A percentile compares a stretch with the other conserved stretches of the same genome.
These are phyloP conservation scores for Manis javanica DNA, from an alignment of 2,797 vertebrate species.

Conservation along the genomic window DNA sequence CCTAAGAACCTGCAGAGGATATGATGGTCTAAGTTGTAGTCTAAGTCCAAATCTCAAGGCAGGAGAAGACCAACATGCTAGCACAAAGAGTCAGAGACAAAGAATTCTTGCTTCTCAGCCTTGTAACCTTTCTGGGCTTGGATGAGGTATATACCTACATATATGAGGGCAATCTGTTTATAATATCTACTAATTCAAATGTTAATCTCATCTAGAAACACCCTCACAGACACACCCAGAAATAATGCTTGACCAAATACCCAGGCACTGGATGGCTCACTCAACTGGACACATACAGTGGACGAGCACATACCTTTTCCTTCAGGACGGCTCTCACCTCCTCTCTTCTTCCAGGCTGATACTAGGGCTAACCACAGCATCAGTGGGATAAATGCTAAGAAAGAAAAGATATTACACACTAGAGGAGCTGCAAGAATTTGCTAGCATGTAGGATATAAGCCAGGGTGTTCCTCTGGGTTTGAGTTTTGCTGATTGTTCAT, in stretches of 20 bases:
- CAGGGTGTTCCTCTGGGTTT: neutral
- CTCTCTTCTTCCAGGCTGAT: neutral
- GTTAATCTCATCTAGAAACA: no score
- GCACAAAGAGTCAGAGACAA: neutral
- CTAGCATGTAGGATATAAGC: neutral
- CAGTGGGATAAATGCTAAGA: no score
- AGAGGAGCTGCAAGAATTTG: neutral
- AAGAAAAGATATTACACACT: no score
- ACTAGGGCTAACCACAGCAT: no score
- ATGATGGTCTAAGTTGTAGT: neutral
- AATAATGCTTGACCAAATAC: neutral
- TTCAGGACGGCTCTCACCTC: neutral
- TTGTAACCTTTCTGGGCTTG: neutral
- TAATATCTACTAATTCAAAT: no score
- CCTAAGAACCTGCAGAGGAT: neutral
- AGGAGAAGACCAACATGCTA: neutral
- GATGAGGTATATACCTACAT: neutral
- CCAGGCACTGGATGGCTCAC: no score
- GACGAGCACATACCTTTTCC: neutral
- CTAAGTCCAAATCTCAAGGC: neutral
- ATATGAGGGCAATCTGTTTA: neutral
- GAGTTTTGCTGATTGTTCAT: neutral
- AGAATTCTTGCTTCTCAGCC: neutral
- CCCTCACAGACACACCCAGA: neutral
- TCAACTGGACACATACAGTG: neutral